Evolutionary conservation across 2,113 vertebrate genomes (phyloP), one percentile per base, ranked within the genome.

Genomic region (Benitochromis conjunctus): DNA sequence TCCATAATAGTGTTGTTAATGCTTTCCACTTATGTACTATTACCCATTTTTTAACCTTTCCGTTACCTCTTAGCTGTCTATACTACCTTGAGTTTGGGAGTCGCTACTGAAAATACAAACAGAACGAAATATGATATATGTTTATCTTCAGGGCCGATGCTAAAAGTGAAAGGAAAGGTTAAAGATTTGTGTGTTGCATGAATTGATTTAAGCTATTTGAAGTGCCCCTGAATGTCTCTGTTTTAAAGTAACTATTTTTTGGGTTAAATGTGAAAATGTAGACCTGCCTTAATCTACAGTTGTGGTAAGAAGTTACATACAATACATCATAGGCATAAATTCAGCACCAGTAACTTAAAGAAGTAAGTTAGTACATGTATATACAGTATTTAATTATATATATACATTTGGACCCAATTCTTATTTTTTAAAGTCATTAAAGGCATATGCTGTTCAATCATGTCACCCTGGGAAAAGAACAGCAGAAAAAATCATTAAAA

Each of bases 271-370:
- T 89, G 57, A 81, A 81, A 82, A 82, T 1, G 31, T 86, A 80
- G 86, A 66, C 12, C 82, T 88, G 93, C 93, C 93, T 94, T 94
- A 94, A 92, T 11, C 4, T 64, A 71, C 41, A 48, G 66, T 46
- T 48, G 66, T 26, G 41, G 21, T 71, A 16, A 71, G 14, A 48
- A 71, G 66, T 18, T 71, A 46, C 66, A 46, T 48, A 46, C 14
- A 18, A 3, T 0, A 64, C 41, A 26, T 29, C 41, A 48, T 18
- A 9, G 66, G 66, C 41, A 46, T 46, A 0, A 71, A 71, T 66
- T 38, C n/a, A 71, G 38, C 21, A 26, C 36, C n/a, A 66, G 19
- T 1, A 41, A 66, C 13, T 26, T 16, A 46, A 46, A 2, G 64
- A 71, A 26, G 13, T 24, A 46, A 71, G 64, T 71, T 43, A 26